A percentile compares a stretch with the other conserved stretches of the same genome.
Evolutionary conservation across 2,888 invertebrate species (phyloP).

Genomic region (Axea sp.): DNA sequence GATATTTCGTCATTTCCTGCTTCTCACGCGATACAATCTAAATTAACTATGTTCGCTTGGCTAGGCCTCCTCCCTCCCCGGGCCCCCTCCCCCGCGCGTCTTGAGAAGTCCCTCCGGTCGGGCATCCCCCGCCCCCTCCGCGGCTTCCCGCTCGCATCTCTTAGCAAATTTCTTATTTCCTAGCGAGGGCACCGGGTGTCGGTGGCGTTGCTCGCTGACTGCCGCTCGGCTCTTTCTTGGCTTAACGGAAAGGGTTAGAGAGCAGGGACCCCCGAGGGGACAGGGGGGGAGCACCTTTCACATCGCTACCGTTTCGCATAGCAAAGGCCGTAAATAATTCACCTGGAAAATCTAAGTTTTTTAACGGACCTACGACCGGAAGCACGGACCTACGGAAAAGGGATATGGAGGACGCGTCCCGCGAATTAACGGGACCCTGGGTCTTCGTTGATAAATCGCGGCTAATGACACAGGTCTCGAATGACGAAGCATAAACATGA

Average conservation of each 20-base stretch:
- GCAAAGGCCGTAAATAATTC: constrained; percentile 68
- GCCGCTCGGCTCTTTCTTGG: constrained; percentile 42
- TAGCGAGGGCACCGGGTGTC: constrained; percentile 68
- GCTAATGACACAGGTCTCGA: not conserved
- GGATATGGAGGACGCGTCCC: constrained; percentile 27
- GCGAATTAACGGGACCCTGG: constrained; percentile 39
- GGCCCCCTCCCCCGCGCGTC: constrained; percentile 44
- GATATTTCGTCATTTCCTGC: constrained; percentile 80
- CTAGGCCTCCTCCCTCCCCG: constrained; percentile 76
- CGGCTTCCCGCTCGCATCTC: constrained; percentile 73
- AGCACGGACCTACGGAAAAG: constrained; percentile 48
- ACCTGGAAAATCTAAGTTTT: constrained; percentile 71
- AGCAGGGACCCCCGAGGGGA: constrained; percentile 56
- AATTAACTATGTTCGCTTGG: constrained; percentile 80
- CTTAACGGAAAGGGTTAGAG: constrained; percentile 63
- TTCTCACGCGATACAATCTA: constrained; percentile 80
- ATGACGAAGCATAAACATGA: not conserved
- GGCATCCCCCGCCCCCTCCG: constrained; percentile 61
- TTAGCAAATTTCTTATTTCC: constrained; percentile 78
- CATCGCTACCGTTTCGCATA: constrained; percentile 68
- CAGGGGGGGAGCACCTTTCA: constrained; percentile 62
- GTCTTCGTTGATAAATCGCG: constrained; percentile 11
- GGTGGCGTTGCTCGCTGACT: constrained; percentile 53
- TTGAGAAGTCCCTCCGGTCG: constrained; percentile 50
- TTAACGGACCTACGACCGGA: constrained; percentile 65